Percentiles rank a stretch among this genome's conserved stretches.
These are phyloP conservation scores for Sinopyrophorus schimmeli DNA, from an alignment of 2,888 invertebrate genomes.

Conservation along the genomic window DNA sequence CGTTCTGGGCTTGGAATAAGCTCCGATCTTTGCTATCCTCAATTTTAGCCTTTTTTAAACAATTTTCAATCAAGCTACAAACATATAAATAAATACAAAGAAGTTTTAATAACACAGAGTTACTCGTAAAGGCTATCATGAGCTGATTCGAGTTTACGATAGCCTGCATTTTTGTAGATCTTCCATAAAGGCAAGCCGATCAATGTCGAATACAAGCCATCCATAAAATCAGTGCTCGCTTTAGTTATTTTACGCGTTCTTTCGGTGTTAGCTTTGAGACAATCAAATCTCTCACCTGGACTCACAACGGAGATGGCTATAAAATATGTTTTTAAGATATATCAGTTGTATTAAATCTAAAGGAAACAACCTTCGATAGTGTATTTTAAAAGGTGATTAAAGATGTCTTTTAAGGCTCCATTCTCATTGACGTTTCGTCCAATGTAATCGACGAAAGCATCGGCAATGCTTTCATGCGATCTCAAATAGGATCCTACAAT, in stretches of 20 bases:
- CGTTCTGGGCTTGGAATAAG: conserved; percentile 39
- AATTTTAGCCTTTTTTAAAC: conserved; percentile 35
- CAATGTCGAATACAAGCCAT: conserved; percentile 56
- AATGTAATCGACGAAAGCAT: conserved; percentile 55
- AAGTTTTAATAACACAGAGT: conserved; percentile 1
- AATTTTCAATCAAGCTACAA: conserved; percentile 40
- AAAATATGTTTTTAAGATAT: conserved; percentile 30
- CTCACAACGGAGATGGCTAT: conserved; percentile 60
- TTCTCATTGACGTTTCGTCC: conserved; percentile 41
- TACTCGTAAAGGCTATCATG: conserved; percentile 57
- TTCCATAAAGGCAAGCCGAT: conserved; percentile 59
- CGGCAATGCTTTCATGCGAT: conserved; percentile 53
- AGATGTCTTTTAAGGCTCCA: conserved; percentile 49
- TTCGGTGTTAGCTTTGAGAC: conserved; percentile 43
- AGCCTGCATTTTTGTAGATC: conserved; percentile 56
- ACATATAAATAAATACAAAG: background rate
- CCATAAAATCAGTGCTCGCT: conserved; percentile 57
- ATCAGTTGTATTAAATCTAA: background rate
- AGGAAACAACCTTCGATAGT: conserved; percentile 53
- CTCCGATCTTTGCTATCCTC: conserved; percentile 34
- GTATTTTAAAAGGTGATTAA: conserved; percentile 51
- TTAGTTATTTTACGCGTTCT: conserved; percentile 52
- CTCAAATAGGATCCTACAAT: conserved; percentile 54
- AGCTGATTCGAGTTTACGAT: conserved; percentile 56
- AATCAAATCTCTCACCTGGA: conserved; percentile 58